Percentiles rank a stretch among this genome's conserved stretches.
phyloP scores from a whole-genome alignment of 1,140 invertebrate genomes.

The Dufourea novaeangliae region DNA sequence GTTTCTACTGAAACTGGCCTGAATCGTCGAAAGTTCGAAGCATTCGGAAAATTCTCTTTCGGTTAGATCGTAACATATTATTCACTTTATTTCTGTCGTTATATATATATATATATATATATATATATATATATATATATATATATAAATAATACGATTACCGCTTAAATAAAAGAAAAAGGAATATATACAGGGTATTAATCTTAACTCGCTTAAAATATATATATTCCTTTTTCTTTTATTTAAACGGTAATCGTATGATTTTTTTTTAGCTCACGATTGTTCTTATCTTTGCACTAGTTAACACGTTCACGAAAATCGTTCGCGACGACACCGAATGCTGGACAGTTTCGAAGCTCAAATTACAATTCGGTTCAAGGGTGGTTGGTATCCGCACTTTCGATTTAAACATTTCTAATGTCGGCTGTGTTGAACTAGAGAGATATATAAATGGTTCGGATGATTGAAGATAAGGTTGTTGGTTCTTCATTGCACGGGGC shows the following conservation, averaged over 20 bases:
- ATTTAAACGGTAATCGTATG: too few species aligned
- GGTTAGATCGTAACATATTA: too few species aligned
- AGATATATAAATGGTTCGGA: not conserved
- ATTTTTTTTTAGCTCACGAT: too few species aligned
- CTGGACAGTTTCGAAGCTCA: not conserved
- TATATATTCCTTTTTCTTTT: too few species aligned
- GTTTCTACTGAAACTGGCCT: not conserved
- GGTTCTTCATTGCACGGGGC: not conserved
- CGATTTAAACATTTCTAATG: not conserved
- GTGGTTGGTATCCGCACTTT: not conserved
- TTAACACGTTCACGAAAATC: not conserved
- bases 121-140: too few species aligned
- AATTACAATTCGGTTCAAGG: constrained; percentile 10
- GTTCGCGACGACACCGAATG: not conserved
- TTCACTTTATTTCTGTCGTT: too few species aligned
- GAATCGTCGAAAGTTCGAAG: not conserved
- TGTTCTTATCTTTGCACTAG: constrained; percentile 8
- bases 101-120: too few species aligned
- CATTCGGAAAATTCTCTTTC: not conserved
- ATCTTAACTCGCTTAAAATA: too few species aligned
- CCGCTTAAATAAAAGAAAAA: too few species aligned
- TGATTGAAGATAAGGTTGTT: too few species aligned
- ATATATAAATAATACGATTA: too few species aligned
- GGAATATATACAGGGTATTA: too few species aligned
- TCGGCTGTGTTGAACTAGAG: constrained; percentile 23